These are phyloP conservation scores for Nebria brevicollis DNA, from an alignment of 2,888 invertebrate genomes.

Conservation along the genomic window DNA sequence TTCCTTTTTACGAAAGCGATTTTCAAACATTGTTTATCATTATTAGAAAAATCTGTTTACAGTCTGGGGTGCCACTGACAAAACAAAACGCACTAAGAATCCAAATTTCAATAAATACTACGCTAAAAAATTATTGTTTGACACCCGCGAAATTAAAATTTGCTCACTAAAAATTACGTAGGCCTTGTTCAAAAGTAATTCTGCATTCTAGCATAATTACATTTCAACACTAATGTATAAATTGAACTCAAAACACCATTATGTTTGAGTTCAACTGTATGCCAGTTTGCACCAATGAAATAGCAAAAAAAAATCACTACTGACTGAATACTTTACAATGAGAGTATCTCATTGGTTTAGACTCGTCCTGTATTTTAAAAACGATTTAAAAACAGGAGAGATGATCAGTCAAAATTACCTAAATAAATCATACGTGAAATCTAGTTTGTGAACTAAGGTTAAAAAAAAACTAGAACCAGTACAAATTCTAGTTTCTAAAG, in stretches of 20 bases:
- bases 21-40: conserved; percentile 27
- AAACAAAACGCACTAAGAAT: background rate
- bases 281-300: background rate
- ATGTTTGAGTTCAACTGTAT: background rate
- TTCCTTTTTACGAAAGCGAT: conserved; percentile 30
- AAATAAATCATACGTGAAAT: conserved; percentile 21
- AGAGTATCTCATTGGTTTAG: too few species aligned
- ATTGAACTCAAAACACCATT: conserved; percentile 26
- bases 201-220: background rate
- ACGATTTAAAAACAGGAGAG: conserved; percentile 35
- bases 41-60: conserved; percentile 23
- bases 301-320: background rate
- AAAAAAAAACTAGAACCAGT: conserved; percentile 33
- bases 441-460: conserved; percentile 28
- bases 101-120: conserved; percentile 9
- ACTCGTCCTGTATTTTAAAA: conserved; percentile 36
- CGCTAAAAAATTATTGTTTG: background rate
- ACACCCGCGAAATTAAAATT: conserved; percentile 13
- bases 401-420: conserved; percentile 10
- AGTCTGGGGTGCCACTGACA: conserved; percentile 30
- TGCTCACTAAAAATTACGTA: conserved; percentile 2
- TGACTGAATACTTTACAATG: background rate
- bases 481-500: conserved; percentile 5
- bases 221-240: conserved; percentile 3
- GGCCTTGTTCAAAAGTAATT: background rate